Base-by-base conservation (phyloP, 1,140 invertebrate species). In the Aphidius ervi region DNA sequence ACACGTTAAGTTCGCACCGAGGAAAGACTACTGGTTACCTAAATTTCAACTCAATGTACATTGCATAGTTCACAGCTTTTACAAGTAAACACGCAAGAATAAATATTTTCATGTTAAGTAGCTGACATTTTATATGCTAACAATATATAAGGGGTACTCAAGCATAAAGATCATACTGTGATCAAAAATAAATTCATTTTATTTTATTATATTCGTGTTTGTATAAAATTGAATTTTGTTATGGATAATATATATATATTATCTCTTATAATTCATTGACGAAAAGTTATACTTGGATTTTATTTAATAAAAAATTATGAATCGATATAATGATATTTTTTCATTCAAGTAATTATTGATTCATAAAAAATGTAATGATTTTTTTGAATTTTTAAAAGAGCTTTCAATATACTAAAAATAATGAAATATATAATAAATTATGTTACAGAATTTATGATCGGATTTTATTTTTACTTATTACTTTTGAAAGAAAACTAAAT, bases 1-100 rank as follows among this genome's bases (percentile, higher is more conserved):
- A 58, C 48, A 57, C 10, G 43, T 31, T 40, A 39, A 52, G 61
- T 63, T 58, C 45, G 37, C 46, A 20, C 53, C 40, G 23, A 23
- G n/a, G 7, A 31, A 55, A 45, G 39, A 45, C 53, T 55, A 45
- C 41, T 45, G 45, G 53, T 55, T 43, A 45, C 39, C 53, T 55
- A 9, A 9, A 45, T 42, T 45, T 9, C 20, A 6, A 45, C 50
- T n/a, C 31, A 8, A n/a, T 40, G 50, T 53, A n/a, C 10, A 16
- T 10, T 16, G 9, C 50, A 16, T 53, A 39, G 50, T 53, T 53
- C 41, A 53, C 50, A 37, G 40, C 50, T 39, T 53, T 48, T 48
- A 7, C 20, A 23, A 42, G 53, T 45, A 43, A 55, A 39, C 53
- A 55, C 53, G 53, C 53, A 46, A 55, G 41, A 5, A 55, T 55